These are phyloP conservation scores for Athalia cordata DNA, from an alignment of 2,888 invertebrate genomes.

Conservation along the genomic window DNA sequence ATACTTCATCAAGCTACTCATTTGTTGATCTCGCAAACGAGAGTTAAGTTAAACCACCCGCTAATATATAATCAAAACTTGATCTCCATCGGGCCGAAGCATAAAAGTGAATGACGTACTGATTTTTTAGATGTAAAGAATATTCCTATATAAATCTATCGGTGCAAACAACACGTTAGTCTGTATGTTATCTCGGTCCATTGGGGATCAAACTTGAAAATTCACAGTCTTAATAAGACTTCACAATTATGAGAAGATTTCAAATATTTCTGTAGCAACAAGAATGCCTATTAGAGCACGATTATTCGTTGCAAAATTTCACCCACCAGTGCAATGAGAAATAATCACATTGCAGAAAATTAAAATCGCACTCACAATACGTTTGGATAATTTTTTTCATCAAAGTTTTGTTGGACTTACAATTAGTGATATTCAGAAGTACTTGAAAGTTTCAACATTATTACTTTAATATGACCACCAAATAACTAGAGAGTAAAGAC, in stretches of 20 bases:
- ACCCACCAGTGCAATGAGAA: not conserved
- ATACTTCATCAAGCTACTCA: not conserved
- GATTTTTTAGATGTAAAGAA: too few species aligned
- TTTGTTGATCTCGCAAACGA: conserved; percentile 12
- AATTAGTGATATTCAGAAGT: not conserved
- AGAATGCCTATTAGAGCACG: not conserved
- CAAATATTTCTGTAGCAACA: not conserved
- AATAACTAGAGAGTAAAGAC: conserved; percentile 42
- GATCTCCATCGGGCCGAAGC: too few species aligned
- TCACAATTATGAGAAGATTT: not conserved
- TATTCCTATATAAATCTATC: too few species aligned
- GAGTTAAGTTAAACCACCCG: conserved; percentile 33
- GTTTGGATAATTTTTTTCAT: not conserved
- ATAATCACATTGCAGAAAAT: not conserved
- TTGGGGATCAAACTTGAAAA: not conserved
- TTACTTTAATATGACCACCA: conserved; percentile 24
- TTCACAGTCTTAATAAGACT: conserved; percentile 12
- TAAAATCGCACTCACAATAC: not conserved
- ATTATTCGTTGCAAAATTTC: not conserved
- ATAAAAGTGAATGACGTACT: too few species aligned
- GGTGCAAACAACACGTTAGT: too few species aligned
- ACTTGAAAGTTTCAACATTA: conserved; percentile 23
- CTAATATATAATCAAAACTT: conserved; percentile 17
- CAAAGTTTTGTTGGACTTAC: not conserved
- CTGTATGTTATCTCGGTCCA: too few species aligned